A percentile compares a stretch with the other conserved stretches of the same genome.
Conservation (phyloP, 2,797 vertebrate genomes). For the Phoeniculus purpureus region DNA sequence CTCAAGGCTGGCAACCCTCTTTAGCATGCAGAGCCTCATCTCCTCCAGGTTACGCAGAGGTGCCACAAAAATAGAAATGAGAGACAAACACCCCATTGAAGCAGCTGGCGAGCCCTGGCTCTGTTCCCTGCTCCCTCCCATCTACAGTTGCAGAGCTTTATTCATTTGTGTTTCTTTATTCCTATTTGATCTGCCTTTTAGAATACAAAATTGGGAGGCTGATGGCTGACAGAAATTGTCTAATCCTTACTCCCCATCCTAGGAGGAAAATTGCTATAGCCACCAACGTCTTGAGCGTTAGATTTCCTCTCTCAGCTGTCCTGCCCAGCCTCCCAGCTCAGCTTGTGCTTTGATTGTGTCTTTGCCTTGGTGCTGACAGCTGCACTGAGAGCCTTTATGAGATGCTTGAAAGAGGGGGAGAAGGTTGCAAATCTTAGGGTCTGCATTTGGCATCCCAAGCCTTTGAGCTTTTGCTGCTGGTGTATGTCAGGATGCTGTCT, state of each 20-base stretch:
- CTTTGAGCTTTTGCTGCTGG: background rate
- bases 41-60: conserved; percentile 67
- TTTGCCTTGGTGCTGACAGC: conserved; percentile 20
- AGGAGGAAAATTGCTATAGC: background rate
- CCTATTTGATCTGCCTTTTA: conserved; percentile 37
- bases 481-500: background rate
- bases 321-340: conserved; percentile 17
- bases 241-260: background rate
- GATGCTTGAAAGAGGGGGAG: background rate
- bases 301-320: conserved; percentile 21
- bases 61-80: conserved; percentile 69
- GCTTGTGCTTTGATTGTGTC: conserved; percentile 44
- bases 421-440: background rate
- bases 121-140: conserved; percentile 49
- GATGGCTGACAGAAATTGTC: background rate
- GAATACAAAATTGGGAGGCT: background rate
- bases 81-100: conserved; percentile 66
- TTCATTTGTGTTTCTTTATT: conserved; percentile 40
- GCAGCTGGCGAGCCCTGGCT: conserved; percentile 64
- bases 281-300: background rate
- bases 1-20: conserved; percentile 52
- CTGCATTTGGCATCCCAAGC: background rate
- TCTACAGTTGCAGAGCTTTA: conserved; percentile 49
- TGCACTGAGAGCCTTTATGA: conserved; percentile 1
- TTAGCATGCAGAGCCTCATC: conserved; percentile 65